phyloP scores from a whole-genome alignment of 1,140 invertebrate genomes.

The Hyles vespertilio region DNA sequence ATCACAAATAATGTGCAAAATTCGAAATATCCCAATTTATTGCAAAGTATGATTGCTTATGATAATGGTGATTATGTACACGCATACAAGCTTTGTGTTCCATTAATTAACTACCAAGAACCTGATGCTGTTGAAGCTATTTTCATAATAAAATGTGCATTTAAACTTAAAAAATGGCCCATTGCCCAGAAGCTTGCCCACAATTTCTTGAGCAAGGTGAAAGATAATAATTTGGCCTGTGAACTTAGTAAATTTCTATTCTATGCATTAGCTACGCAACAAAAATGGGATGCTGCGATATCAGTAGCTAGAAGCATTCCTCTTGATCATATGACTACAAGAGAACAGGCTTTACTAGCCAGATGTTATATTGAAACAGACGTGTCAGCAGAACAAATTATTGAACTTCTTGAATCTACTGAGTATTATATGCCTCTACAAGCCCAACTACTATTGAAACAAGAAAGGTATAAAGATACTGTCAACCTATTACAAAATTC shows the following conservation, averaged over 20 bases:
- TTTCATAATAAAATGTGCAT: constrained; percentile 72
- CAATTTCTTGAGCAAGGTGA: constrained; percentile 61
- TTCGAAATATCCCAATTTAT: constrained; percentile 78
- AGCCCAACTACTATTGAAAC: constrained; percentile 61
- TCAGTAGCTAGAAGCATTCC: constrained; percentile 38
- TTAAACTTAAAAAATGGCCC: constrained; percentile 77
- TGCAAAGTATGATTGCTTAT: constrained; percentile 78
- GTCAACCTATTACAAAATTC: constrained; percentile 71
- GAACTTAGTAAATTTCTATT: constrained; percentile 53
- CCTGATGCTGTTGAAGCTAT: constrained; percentile 49
- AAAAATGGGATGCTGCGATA: constrained; percentile 74
- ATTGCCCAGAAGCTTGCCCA: constrained; percentile 75
- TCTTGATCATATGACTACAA: constrained; percentile 28
- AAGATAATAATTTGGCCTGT: constrained; percentile 37
- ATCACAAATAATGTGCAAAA: constrained; percentile 73
- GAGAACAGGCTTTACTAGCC: constrained; percentile 46
- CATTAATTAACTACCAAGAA: constrained; percentile 57
- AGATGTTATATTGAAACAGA: constrained; percentile 60
- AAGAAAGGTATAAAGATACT: constrained; percentile 75
- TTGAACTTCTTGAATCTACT: constrained; percentile 40
- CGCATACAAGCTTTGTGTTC: constrained; percentile 69
- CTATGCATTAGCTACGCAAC: constrained; percentile 57
- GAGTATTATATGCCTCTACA: constrained; percentile 51
- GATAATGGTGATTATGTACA: constrained; percentile 72
- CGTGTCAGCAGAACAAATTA: constrained; percentile 40